Evolutionary conservation across 2,797 vertebrate species (phyloP).

Genomic region (Denticeps clupeoides): DNA sequence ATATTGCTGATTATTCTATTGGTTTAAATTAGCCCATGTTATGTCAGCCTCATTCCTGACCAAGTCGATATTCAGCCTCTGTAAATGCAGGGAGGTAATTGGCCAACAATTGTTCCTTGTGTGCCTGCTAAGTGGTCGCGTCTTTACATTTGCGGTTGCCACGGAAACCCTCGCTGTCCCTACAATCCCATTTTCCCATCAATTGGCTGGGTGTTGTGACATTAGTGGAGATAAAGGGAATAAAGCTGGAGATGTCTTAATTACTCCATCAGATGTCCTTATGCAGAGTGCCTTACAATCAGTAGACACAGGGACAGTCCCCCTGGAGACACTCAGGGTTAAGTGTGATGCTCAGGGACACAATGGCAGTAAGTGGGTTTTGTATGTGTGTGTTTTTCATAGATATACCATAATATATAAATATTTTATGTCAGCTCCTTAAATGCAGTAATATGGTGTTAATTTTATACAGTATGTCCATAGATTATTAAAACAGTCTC

Average conservation of each 20-base stretch:
- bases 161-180: constrained; percentile 51
- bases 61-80: constrained; percentile 18
- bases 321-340: no score
- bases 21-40: constrained; percentile 10
- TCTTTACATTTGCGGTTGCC: constrained; percentile 63
- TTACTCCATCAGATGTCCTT: no score
- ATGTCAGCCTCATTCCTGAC: constrained; percentile 16
- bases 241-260: neutral
- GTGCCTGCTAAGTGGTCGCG: constrained; percentile 46
- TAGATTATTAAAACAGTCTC: no score
- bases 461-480: no score
- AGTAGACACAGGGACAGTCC: no score
- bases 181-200: constrained; percentile 22
- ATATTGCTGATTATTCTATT: constrained; percentile 7
- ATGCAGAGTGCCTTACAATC: no score
- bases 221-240: constrained; percentile 8
- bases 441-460: no score
- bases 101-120: constrained; percentile 20
- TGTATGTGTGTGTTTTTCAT: neutral
- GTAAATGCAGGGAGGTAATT: constrained; percentile 9
- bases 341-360: no score
- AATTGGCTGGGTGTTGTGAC: constrained; percentile 11
- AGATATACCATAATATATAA: no score
- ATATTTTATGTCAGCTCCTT: no score
- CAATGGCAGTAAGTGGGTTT: no score